These are phyloP conservation scores for Aricia agestis DNA, from an alignment of 1,140 invertebrate species.

Conservation along the genomic window DNA sequence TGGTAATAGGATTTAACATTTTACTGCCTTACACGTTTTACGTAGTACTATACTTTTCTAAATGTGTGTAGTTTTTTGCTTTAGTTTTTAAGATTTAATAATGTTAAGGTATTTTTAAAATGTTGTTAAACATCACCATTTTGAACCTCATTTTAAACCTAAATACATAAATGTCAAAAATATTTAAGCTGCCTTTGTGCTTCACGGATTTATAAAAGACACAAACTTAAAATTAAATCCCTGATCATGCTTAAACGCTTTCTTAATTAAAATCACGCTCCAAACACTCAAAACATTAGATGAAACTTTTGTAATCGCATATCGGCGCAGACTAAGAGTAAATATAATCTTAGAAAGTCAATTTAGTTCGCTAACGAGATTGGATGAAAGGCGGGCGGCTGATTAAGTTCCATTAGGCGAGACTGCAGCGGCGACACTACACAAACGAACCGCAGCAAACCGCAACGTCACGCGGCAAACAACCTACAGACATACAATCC, in stretches of 20 bases:
- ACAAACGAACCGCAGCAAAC: constrained; percentile 43
- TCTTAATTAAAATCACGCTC: not conserved
- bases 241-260: not conserved
- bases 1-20: not conserved
- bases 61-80: no score
- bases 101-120: no score
- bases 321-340: constrained; percentile 32
- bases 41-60: no score
- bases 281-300: constrained; percentile 1
- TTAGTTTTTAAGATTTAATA: no score
- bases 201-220: no score
- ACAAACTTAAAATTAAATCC: no score
- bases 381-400: constrained; percentile 57
- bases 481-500: constrained; percentile 12
- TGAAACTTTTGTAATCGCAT: constrained; percentile 4
- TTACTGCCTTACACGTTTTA: no score
- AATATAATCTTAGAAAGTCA: constrained; percentile 55
- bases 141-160: no score
- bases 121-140: no score
- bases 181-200: no score
- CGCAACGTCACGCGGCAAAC: constrained; percentile 47
- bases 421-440: constrained; percentile 43
- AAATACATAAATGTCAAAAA: no score
- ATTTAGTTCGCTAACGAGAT: constrained; percentile 65
- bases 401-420: constrained; percentile 60